Evolutionary conservation across 2,113 vertebrate species (phyloP), one percentile per base, ranked within the genome.

Genomic region (Rhinopithecus roxellana): DNA sequence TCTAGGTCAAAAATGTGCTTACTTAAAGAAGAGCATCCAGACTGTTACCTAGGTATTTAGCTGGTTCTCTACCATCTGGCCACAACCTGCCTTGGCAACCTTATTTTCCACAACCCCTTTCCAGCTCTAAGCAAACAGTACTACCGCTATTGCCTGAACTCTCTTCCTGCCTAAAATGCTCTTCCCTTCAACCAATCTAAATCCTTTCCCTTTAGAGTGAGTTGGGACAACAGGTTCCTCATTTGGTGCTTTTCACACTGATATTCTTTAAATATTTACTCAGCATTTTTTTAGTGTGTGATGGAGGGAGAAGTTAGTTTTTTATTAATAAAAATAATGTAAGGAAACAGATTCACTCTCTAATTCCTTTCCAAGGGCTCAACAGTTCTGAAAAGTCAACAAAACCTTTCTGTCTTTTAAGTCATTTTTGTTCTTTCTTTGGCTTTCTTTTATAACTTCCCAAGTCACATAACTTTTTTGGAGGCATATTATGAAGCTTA

Each of bases 21-120:
- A 94, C 95, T 92, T 97, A 95, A 79, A 95, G 79, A 95, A 77
- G 69, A 89, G 61, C 11, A 4, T 84, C 94, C 81, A 97, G 85
- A 84, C 59, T 72, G 55, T 94, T 64, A 88, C 57, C 74, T 78
- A 64, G 90, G 74, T 94, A 85, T 78, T 96, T 50, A 48, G 72
- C 61, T 94, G n/a, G 57, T 95, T 96, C 75, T 92, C 86, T 93
- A 95, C 93, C 94, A 97, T 97, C 94, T 97, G 96, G 94, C 82
- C 14, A 55, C 93, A 97, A 97, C 97, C 89, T 95, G 79, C 75
- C 61, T 95, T 97, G 95, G 95, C 74, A 95, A 84, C n/a, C 30
- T 97, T 48, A 97, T 80, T 97, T 97, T 97, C 97, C 96, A 97
- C 55, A 94, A 67, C 20, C 45, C 18, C 16, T 93, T 97, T 96